Evolutionary conservation across 2,113 vertebrate species (phyloP).

Genomic region (Centropus unirufus): DNA sequence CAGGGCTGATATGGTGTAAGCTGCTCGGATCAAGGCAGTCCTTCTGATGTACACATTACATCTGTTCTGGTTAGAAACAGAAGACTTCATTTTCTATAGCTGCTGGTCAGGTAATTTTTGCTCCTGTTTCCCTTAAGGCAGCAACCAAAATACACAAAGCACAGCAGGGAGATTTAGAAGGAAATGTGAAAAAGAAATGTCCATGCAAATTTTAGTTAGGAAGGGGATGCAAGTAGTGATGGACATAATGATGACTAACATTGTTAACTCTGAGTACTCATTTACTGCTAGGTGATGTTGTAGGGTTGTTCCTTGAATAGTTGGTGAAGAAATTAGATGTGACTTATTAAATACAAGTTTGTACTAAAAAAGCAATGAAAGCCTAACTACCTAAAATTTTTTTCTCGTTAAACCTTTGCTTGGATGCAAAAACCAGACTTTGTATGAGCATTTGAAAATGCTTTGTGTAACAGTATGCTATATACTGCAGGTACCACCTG

Average conservation of each 20-base stretch:
- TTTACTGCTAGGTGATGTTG: not conserved
- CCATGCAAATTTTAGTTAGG: rapidly evolving
- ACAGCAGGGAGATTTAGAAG: rapidly evolving
- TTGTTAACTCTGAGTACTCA: rapidly evolving
- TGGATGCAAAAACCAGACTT: not conserved
- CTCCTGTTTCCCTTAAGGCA: rapidly evolving
- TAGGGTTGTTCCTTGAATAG: not conserved
- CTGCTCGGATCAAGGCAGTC: not conserved
- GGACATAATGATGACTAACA: not conserved
- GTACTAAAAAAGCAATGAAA: not conserved
- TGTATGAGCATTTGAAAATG: not conserved
- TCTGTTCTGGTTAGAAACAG: not conserved
- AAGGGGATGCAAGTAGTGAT: not conserved
- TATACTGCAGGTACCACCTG: not conserved
- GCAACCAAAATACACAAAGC: not conserved
- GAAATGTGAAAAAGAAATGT: not conserved
- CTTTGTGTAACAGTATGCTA: not conserved
- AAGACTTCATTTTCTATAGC: not conserved
- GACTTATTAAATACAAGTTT: rapidly evolving
- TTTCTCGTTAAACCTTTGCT: not conserved
- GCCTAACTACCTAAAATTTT: not conserved
- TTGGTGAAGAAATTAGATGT: not conserved
- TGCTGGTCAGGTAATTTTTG: not conserved
- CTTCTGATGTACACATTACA: not conserved
- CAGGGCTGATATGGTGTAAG: not conserved